These are phyloP conservation scores for Mormyrus hasselquistii DNA, from an alignment of 2,797 vertebrate species.

Conservation along the genomic window DNA sequence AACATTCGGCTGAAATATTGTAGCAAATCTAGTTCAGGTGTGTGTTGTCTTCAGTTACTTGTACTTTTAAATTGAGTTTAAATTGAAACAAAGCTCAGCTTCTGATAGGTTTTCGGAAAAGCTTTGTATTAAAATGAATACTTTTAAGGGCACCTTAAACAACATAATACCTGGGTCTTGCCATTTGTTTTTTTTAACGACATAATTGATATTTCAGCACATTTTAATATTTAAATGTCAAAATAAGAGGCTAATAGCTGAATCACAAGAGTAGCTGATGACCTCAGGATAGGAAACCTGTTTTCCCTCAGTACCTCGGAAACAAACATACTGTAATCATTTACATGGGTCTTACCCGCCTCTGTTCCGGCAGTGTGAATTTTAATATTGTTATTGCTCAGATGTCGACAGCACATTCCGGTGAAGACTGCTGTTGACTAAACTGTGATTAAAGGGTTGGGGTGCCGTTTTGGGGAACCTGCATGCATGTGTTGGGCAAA, in stretches of 20 bases:
- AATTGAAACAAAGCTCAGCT: slow-evolving; percentile 16
- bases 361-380: not conserved
- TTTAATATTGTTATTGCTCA: slow-evolving; percentile 8
- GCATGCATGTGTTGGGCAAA: not conserved
- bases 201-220: slow-evolving; percentile 14
- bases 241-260: slow-evolving; percentile 18
- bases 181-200: not conserved
- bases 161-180: not conserved
- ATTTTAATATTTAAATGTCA: slow-evolving; percentile 2
- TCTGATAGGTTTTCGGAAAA: not conserved
- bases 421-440: not conserved
- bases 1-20: slow-evolving; percentile 47
- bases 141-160: slow-evolving; percentile 2
- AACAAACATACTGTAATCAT: slow-evolving; percentile 19
- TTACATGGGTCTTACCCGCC: not conserved
- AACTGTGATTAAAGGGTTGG: slow-evolving; percentile 15
- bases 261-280: slow-evolving; percentile 22
- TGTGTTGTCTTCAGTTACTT: slow-evolving; percentile 26
- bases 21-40: slow-evolving; percentile 56
- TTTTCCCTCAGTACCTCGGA: slow-evolving; percentile 20
- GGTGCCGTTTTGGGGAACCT: not conserved
- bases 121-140: not conserved
- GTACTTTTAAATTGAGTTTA: slow-evolving; percentile 26
- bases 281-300: slow-evolving; percentile 25
- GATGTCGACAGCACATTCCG: slow-evolving; percentile 5